Evolutionary conservation across 2,888 invertebrate species (phyloP), one percentile per base, ranked within the genome.

Genomic region (Bellardia pandia): DNA sequence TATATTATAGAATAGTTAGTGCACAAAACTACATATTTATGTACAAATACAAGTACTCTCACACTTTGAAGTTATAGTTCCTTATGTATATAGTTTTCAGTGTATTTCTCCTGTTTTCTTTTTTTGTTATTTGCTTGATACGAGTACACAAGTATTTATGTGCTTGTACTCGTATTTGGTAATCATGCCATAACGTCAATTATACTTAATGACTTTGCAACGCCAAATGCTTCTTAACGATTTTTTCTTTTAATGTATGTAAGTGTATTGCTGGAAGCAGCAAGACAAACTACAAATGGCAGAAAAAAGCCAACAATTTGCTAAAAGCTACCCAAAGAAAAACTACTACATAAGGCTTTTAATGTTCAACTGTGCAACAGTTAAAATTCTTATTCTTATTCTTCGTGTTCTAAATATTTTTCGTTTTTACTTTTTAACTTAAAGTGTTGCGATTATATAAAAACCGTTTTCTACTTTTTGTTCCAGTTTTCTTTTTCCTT

Each of bases 181-280:
- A 86, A 76, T 80, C 76, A 76, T 80, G 79, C 64, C 72, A 83
- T 76, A 84, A 84, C 83, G 86, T 86, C 86, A 86, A 86, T 86
- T 86, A 86, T 83, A 77, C 83, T 84, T 86, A 86, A 86, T 86
- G 86, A 86, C 86, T 86, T 83, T 76, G 71, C 75, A 80, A 80
- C 79, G 86, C 86, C 86, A 83, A 86, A 76, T 76, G 83, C 71
- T 86, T 83, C 76, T 83, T 76, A 76, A 66, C 64, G 83, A 72
- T 83, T 83, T 75, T 58, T 76, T 64, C 56, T 71, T 68, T 71
- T 80, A 72, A 16, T 66, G 66, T 53, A 42, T 13, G 45, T 37
- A 1, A 85, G 51, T 13, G 78, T 64, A 76, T 76, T 82, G 78
- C 71, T 48, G 69, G 8, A 37, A 76, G 45, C 42, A 45, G 14